phyloP scores from a whole-genome alignment of 2,888 invertebrate species.

The Andrena bicolor region DNA sequence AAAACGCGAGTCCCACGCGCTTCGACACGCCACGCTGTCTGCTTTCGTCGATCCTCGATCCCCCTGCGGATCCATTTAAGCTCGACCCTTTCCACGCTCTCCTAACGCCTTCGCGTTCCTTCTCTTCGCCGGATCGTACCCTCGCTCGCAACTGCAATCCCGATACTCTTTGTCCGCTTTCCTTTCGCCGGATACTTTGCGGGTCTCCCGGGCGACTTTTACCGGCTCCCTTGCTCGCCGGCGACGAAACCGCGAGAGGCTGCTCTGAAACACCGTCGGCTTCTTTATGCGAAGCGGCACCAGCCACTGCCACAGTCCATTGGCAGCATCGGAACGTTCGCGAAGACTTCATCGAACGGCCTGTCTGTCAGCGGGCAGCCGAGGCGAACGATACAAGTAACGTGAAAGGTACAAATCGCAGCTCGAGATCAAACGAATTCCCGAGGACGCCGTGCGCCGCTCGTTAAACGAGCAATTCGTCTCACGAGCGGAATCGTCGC shows the following conservation, averaged over 20 bases:
- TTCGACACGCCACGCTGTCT: slow-evolving; percentile 10
- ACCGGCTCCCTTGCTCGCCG: no score
- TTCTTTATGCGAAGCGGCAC: no score
- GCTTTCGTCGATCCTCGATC: slow-evolving; percentile 36
- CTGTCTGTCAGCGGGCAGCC: no score
- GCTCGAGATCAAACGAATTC: neutral
- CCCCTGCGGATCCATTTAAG: neutral
- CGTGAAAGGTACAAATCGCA: slow-evolving; percentile 1
- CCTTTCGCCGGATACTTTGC: no score
- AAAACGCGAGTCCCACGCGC: slow-evolving; percentile 47
- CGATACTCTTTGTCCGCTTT: neutral
- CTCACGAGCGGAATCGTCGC: slow-evolving; percentile 19
- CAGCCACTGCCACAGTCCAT: neutral
- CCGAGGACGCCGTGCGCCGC: neutral
- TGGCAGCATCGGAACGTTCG: neutral
- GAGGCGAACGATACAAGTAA: no score
- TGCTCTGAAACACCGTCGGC: no score
- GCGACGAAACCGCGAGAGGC: no score
- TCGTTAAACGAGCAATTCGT: neutral
- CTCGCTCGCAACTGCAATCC: no score
- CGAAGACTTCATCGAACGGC: no score
- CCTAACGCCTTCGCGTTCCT: no score
- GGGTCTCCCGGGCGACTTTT: no score
- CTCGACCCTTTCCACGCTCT: neutral
- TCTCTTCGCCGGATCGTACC: neutral